Conservation (phyloP, 1,140 invertebrate species). For the Physella acuta region DNA sequence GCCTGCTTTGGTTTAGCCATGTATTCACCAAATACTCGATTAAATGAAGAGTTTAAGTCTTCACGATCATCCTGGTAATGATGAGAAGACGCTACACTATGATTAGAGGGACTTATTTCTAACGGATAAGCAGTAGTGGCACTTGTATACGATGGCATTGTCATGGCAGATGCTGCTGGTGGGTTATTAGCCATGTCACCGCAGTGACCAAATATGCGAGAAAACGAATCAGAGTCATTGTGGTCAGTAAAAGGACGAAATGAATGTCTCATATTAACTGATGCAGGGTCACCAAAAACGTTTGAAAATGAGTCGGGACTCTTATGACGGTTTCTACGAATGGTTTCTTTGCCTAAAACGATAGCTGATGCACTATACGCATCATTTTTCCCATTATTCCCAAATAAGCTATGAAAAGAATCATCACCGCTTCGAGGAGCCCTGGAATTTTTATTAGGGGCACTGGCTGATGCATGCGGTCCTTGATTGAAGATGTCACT, state of each 20-base stretch:
- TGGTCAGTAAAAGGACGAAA: background rate
- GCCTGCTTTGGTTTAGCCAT: background rate
- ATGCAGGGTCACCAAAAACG: conserved; percentile 3
- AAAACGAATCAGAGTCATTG: conserved; percentile 10
- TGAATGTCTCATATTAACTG: background rate
- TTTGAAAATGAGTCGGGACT: conserved; percentile 7
- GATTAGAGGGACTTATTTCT: too few relatives aligned
- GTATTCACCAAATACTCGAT: background rate
- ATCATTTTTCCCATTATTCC: too few relatives aligned
- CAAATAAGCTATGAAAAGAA: conserved; percentile 14
- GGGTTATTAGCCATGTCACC: too few relatives aligned
- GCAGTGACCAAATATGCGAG: conserved; percentile 21
- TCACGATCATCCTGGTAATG: background rate
- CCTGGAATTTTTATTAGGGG: background rate
- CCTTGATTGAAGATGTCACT: conserved; percentile 6
- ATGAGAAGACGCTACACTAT: background rate
- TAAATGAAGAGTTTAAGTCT: background rate
- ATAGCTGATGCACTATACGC: too few relatives aligned
- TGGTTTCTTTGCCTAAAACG: background rate
- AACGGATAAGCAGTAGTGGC: too few relatives aligned
- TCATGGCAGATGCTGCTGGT: too few relatives aligned
- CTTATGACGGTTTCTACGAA: background rate
- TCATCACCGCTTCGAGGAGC: conserved; percentile 19
- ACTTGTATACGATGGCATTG: too few relatives aligned
- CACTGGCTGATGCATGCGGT: background rate